Evolutionary conservation across 1,140 invertebrate genomes (phyloP).

Genomic region (Potamilus streckersoni): DNA sequence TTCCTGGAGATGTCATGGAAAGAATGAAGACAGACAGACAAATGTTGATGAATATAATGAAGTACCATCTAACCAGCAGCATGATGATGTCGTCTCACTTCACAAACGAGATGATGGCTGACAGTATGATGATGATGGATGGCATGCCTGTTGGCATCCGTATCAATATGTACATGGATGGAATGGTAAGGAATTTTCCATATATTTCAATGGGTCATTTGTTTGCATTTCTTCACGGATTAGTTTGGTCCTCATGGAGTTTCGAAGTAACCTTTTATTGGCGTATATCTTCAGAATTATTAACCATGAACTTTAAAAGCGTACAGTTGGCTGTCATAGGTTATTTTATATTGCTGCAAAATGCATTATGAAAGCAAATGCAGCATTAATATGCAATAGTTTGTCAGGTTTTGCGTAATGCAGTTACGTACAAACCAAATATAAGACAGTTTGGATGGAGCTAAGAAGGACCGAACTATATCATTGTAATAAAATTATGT

Average conservation of each 20-base stretch:
- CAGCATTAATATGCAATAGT: too few species aligned
- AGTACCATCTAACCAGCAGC: constrained; percentile 64
- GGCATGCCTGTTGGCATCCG: constrained; percentile 36
- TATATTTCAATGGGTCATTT: background rate
- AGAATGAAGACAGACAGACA: constrained; percentile 66
- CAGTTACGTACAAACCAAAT: too few species aligned
- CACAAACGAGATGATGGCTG: constrained; percentile 52
- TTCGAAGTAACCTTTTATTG: background rate
- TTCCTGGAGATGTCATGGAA: constrained; percentile 72
- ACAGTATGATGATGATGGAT: constrained; percentile 27
- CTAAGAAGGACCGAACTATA: too few species aligned
- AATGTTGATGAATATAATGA: constrained; percentile 55
- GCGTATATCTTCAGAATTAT: background rate
- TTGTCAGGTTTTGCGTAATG: too few species aligned
- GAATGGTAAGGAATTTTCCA: constrained; percentile 23
- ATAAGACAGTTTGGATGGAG: too few species aligned
- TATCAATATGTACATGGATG: constrained; percentile 57
- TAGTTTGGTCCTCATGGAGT: background rate
- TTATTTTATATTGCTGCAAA: too few species aligned
- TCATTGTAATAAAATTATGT: too few species aligned
- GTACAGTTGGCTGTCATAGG: background rate
- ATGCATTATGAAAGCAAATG: too few species aligned
- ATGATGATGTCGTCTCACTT: constrained; percentile 44
- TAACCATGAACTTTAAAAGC: background rate
- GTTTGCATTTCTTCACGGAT: background rate